Percentiles rank a stretch among this genome's conserved stretches.
These are phyloP conservation scores for Enteromius argenteus DNA, from an alignment of 2,797 vertebrate genomes.

Conservation along the genomic window DNA sequence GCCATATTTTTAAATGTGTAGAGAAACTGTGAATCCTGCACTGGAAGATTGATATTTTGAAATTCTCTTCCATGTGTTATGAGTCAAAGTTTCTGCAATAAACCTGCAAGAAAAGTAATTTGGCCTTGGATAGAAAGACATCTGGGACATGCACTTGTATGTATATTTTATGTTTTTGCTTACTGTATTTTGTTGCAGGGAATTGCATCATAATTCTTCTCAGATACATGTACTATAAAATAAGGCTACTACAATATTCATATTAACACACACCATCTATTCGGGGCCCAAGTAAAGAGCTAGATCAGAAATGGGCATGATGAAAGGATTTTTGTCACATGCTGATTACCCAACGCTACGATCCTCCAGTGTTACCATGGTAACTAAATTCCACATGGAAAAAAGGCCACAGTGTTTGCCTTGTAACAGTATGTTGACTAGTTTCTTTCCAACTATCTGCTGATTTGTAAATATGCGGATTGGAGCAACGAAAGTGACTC, in stretches of 20 bases:
- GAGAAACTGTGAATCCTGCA: conserved; percentile 77
- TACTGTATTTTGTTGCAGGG: background rate
- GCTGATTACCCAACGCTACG: conserved; percentile 42
- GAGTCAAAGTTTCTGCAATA: conserved; percentile 77
- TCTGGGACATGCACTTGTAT: conserved; percentile 27
- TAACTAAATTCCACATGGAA: conserved; percentile 65
- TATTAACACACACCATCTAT: background rate
- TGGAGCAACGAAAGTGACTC: background rate
- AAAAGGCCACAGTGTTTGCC: conserved; percentile 37
- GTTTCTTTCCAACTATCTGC: conserved; percentile 2
- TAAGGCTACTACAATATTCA: background rate
- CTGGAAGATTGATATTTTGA: conserved; percentile 70
- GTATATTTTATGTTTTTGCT: conserved; percentile 30
- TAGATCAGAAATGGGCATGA: conserved; percentile 24
- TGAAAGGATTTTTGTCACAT: conserved; percentile 49
- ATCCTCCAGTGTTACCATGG: conserved; percentile 57
- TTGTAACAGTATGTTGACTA: conserved; percentile 37
- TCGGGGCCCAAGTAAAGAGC: background rate
- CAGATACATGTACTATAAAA: background rate
- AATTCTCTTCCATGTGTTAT: conserved; percentile 72
- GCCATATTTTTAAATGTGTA: background rate
- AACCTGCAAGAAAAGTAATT: conserved; percentile 54
- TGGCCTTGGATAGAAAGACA: background rate
- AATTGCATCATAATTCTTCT: conserved; percentile 27
- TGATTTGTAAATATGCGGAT: conserved; percentile 14